Evolutionary conservation across 2,888 invertebrate species (phyloP).

Genomic region (Sinopyrophorus schimmeli): DNA sequence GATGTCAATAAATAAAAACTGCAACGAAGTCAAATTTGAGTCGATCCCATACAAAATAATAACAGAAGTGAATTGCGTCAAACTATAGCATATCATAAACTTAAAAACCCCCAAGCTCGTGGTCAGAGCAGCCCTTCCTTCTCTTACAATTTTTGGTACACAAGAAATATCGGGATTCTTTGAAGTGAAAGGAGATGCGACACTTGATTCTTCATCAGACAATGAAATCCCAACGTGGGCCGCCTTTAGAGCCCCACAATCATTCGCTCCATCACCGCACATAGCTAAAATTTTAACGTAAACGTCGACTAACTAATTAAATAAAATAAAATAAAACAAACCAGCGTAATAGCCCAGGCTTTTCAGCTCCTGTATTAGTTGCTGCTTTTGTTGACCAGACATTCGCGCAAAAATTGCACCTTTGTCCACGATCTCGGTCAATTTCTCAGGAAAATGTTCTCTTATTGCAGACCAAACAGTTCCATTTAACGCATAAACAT

Average conservation of each 20-base stretch:
- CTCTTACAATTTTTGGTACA: conserved; percentile 77
- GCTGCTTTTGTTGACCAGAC: conserved; percentile 94
- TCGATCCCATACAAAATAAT: conserved; percentile 80
- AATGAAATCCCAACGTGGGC: conserved; percentile 91
- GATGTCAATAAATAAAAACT: conserved; percentile 71
- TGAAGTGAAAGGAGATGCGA: conserved; percentile 93
- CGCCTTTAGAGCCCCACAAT: conserved; percentile 91
- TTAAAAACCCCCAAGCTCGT: conserved; percentile 99
- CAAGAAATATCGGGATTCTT: conserved; percentile 82
- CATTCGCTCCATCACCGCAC: conserved; percentile 98
- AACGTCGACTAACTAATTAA: background rate
- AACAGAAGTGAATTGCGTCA: conserved; percentile 89
- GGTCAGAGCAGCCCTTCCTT: conserved; percentile 90
- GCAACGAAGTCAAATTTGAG: conserved; percentile 63
- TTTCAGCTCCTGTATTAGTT: conserved; percentile 84
- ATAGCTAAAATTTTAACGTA: conserved; percentile 62
- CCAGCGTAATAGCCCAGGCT: conserved; percentile 86
- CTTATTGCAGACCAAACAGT: conserved; percentile 73
- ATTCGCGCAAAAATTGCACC: conserved; percentile 93
- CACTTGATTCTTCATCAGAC: conserved; percentile 89
- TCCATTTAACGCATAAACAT: conserved; percentile 56
- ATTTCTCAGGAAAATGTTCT: conserved; percentile 68
- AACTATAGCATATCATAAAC: conserved; percentile 95
- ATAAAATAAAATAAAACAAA: conserved; percentile 43
- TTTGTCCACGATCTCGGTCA: conserved; percentile 68